Conservation (phyloP, 1,140 invertebrate species). For the Ceratosolen solmsi region DNA sequence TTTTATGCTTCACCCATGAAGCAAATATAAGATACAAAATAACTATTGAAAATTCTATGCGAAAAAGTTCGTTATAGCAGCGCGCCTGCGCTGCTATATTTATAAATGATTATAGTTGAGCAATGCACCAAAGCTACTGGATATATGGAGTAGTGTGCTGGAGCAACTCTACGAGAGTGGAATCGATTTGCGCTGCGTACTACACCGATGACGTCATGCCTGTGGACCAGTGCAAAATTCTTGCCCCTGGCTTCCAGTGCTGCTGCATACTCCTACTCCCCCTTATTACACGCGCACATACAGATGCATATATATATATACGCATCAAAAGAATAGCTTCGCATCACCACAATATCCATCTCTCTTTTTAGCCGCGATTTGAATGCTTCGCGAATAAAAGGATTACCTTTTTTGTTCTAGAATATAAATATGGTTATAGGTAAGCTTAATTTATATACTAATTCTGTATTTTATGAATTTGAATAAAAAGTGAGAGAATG, state of each 20-base stretch:
- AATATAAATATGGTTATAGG: background rate
- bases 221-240: constrained; percentile 18
- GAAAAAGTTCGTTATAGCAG: background rate
- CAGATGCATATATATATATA: too few relatives aligned
- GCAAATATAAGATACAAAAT: too few relatives aligned
- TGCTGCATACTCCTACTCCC: background rate
- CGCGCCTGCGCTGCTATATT: background rate
- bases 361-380: background rate
- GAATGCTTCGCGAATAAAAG: background rate
- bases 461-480: background rate
- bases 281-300: background rate
- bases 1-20: too few relatives aligned
- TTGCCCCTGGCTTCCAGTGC: constrained; percentile 5
- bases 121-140: constrained; percentile 10
- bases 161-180: background rate
- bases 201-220: constrained; percentile 20
- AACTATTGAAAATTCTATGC: too few relatives aligned
- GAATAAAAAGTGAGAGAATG: background rate
- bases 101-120: background rate
- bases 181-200: constrained; percentile 26
- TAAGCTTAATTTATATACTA: background rate
- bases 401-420: background rate
- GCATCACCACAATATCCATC: background rate
- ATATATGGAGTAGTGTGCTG: background rate
- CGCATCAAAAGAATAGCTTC: background rate